Conservation (phyloP, 2,888 invertebrate genomes). For the Dascillus cervinus region DNA sequence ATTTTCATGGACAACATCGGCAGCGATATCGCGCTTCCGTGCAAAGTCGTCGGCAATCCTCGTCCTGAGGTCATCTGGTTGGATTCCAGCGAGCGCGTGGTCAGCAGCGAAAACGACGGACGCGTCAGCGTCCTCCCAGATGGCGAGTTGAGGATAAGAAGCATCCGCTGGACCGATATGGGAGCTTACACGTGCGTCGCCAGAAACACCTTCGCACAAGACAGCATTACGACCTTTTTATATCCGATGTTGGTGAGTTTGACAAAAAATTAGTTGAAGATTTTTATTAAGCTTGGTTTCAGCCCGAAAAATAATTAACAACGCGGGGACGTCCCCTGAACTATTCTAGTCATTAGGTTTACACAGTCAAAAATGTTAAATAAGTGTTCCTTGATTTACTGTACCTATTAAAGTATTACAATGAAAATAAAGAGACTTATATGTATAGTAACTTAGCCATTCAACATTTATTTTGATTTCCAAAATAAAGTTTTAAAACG, state of each 20-base stretch:
- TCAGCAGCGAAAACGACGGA: conserved; percentile 43
- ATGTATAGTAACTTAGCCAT: too few relatives aligned
- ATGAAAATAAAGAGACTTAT: too few relatives aligned
- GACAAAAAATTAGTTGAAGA: too few relatives aligned
- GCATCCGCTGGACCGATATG: conserved; percentile 73
- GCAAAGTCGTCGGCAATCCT: conserved; percentile 57
- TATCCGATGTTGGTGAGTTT: conserved; percentile 52
- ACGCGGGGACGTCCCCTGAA: too few relatives aligned
- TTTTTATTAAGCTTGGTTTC: too few relatives aligned
- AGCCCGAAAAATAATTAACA: too few relatives aligned
- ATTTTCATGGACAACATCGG: conserved; percentile 38
- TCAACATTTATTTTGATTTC: too few relatives aligned
- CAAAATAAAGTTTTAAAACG: too few relatives aligned
- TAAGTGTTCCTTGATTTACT: too few relatives aligned
- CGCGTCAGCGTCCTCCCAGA: conserved; percentile 49
- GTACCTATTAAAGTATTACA: too few relatives aligned
- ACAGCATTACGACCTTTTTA: conserved; percentile 59
- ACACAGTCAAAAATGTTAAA: too few relatives aligned
- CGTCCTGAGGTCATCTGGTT: conserved; percentile 60
- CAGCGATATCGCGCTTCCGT: conserved; percentile 58
- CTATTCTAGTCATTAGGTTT: too few relatives aligned
- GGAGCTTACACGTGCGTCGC: conserved; percentile 73
- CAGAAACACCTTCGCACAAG: conserved; percentile 56
- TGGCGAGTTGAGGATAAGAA: conserved; percentile 68
- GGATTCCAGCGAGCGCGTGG: conserved; percentile 47